These are phyloP conservation scores for Nycticebus coucang DNA, from an alignment of 2,113 vertebrate species.

Conservation along the genomic window DNA sequence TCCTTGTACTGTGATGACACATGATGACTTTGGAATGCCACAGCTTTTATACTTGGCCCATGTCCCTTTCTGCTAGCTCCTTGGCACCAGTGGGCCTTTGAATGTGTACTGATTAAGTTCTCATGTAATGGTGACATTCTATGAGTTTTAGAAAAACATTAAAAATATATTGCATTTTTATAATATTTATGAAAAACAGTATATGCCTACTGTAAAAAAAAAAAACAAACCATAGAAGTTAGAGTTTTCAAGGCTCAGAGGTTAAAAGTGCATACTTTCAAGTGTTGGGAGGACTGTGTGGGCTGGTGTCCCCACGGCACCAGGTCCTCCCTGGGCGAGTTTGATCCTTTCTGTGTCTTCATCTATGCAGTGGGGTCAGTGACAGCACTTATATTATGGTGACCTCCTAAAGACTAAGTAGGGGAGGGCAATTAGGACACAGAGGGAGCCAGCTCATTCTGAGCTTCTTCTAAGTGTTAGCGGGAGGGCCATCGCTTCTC, in stretches of 20 bases:
- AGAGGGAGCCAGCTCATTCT: fast-evolving
- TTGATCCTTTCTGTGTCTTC: fast-evolving
- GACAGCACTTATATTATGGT: fast-evolving
- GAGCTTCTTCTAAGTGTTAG: background rate
- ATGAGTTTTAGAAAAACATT: background rate
- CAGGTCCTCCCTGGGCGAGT: fast-evolving
- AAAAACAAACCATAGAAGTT: background rate
- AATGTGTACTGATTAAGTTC: background rate
- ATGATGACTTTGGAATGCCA: fast-evolving
- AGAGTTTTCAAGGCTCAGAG: background rate
- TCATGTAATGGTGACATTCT: background rate
- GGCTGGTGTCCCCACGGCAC: fast-evolving
- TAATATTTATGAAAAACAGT: background rate
- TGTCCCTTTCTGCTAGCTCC: background rate
- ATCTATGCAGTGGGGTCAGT: fast-evolving
- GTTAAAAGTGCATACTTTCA: background rate
- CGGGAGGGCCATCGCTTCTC: fast-evolving
- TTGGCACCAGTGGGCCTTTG: background rate
- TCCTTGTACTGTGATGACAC: too few relatives aligned
- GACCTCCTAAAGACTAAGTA: background rate
- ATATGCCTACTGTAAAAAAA: background rate
- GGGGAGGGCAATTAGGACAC: fast-evolving
- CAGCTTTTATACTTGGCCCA: fast-evolving
- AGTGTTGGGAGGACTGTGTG: background rate
- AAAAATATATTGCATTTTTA: background rate